Evolutionary conservation across 2,888 invertebrate species (phyloP).

Genomic region (Epicampocera succincta): DNA sequence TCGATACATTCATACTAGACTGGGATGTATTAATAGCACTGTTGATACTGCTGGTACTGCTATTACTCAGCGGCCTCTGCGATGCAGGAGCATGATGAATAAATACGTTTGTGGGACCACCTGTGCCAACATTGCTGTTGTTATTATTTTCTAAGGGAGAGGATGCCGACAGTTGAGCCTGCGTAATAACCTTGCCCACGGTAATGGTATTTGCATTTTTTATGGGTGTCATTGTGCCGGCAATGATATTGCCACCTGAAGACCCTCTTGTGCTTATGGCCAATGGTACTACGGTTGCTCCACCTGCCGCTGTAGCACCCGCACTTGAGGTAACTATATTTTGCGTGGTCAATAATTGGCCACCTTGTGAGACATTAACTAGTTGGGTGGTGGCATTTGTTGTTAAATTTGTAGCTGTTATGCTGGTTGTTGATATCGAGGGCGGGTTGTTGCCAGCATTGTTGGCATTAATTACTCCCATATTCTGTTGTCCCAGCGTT

Average conservation of each 20-base stretch:
- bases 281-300: constrained; percentile 79
- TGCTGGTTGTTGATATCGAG: constrained; percentile 64
- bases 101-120: constrained; percentile 74
- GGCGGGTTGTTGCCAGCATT: constrained; percentile 62
- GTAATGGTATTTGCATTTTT: constrained; percentile 79
- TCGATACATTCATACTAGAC: constrained; percentile 58
- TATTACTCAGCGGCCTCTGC: constrained; percentile 73
- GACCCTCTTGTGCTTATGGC: constrained; percentile 77
- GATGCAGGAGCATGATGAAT: constrained; percentile 74
- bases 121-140: constrained; percentile 53
- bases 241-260: constrained; percentile 76
- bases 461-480: constrained; percentile 46
- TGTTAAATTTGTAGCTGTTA: constrained; percentile 73
- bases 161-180: constrained; percentile 70
- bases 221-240: constrained; percentile 80
- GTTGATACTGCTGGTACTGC: constrained; percentile 66
- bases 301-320: constrained; percentile 73
- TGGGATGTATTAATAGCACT: constrained; percentile 68
- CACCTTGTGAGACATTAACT: constrained; percentile 75
- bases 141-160: constrained; percentile 60
- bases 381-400: constrained; percentile 73
- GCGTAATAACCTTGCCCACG: constrained; percentile 80
- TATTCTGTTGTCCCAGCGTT: constrained; percentile 72
- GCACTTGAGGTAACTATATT: constrained; percentile 72
- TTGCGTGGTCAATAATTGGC: constrained; percentile 74